Evolutionary conservation across 2,113 vertebrate genomes (phyloP).

Genomic region (Pteruthius melanotis): DNA sequence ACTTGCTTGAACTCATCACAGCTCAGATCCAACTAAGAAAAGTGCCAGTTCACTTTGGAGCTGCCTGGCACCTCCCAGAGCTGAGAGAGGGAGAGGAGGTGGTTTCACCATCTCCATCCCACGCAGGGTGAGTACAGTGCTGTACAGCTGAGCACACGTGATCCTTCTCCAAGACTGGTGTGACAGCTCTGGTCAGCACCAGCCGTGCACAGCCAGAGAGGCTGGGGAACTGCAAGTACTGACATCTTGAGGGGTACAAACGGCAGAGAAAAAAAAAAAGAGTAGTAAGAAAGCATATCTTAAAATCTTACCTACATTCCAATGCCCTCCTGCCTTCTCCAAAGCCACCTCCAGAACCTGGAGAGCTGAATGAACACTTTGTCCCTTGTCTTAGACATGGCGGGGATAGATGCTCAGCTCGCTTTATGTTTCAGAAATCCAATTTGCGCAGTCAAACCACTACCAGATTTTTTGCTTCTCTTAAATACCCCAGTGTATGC

Average conservation of each 20-base stretch:
- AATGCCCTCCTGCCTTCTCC: not conserved
- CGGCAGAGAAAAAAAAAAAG: fast-evolving
- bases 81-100: not conserved
- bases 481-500: not conserved
- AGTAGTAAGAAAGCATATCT: not conserved
- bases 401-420: not conserved
- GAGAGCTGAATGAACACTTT: not conserved
- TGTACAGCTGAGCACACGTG: not conserved
- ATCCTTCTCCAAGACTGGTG: not conserved
- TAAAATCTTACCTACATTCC: not conserved
- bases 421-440: not conserved
- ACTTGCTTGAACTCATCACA: not conserved
- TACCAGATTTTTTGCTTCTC: not conserved
- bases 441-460: not conserved
- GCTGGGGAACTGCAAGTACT: not conserved
- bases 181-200: not conserved
- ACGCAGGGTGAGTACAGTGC: not conserved
- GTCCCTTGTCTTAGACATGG: not conserved
- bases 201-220: not conserved
- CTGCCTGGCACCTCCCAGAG: not conserved
- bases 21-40: not conserved
- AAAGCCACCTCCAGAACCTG: not conserved
- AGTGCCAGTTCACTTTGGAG: not conserved
- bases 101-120: not conserved
- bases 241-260: not conserved